phyloP scores from a whole-genome alignment of 2,888 invertebrate genomes.

The Zele albiditarsus region DNA sequence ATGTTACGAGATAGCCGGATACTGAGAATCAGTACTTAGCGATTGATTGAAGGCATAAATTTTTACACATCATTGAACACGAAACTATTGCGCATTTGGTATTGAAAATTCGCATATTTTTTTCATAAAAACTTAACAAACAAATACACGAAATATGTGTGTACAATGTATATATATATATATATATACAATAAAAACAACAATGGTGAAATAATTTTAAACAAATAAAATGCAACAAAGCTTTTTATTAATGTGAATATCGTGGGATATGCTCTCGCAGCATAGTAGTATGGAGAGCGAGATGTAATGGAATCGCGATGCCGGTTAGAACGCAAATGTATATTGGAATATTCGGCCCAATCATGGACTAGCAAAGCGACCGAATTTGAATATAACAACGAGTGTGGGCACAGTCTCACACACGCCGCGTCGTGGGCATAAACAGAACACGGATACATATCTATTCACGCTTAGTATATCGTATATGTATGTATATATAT shows the following conservation, averaged over 20 bases:
- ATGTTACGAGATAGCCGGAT: not conserved
- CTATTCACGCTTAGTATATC: constrained; percentile 49
- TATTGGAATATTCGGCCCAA: constrained; percentile 67
- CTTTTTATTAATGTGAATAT: constrained; percentile 6
- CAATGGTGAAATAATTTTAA: constrained; percentile 11
- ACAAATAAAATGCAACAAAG: not conserved
- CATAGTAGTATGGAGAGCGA: not conserved
- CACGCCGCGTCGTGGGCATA: constrained; percentile 61
- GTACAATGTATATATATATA: not conserved
- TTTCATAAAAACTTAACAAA: not conserved
- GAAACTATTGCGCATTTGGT: not conserved
- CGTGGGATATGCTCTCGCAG: constrained; percentile 45
- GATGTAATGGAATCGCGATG: constrained; percentile 50
- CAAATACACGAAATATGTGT: not conserved
- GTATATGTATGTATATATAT: constrained; percentile 39
- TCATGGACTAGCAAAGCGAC: constrained; percentile 66
- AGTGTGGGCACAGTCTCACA: constrained; percentile 57
- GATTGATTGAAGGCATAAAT: constrained; percentile 24
- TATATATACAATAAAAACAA: not conserved
- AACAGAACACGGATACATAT: constrained; percentile 67
- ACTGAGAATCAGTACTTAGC: not conserved
- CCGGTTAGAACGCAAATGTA: constrained; percentile 45
- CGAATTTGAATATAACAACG: constrained; percentile 71
- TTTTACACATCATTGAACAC: not conserved
- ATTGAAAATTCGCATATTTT: not conserved